These are phyloP conservation scores for Otocyon megalotis DNA, from an alignment of 2,113 vertebrate genomes.

Conservation along the genomic window DNA sequence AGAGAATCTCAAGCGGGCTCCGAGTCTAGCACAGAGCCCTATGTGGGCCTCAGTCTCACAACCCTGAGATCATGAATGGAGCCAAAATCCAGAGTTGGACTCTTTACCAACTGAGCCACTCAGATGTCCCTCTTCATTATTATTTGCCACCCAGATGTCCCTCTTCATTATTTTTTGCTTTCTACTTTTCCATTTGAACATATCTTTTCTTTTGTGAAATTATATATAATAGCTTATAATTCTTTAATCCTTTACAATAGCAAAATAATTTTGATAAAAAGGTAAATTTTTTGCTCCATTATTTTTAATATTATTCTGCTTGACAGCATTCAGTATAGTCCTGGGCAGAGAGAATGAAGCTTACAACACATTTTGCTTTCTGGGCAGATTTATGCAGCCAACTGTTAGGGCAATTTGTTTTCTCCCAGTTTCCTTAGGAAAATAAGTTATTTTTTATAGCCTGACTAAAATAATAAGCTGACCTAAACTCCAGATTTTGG, in stretches of 20 bases:
- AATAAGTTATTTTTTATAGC: neutral
- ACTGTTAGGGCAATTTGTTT: neutral
- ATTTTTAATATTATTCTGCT: neutral
- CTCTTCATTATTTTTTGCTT: neutral
- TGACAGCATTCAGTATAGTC: neutral
- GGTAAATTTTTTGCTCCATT: neutral
- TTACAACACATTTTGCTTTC: neutral
- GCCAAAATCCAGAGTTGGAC: neutral
- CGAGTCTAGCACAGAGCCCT: neutral
- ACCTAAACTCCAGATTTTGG: neutral
- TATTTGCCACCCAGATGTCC: neutral
- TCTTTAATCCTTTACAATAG: neutral
- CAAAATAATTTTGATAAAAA: slow-evolving; percentile 6
- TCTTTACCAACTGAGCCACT: neutral
- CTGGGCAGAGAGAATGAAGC: neutral
- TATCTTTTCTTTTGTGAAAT: neutral
- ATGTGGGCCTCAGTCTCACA: neutral
- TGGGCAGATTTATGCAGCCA: neutral
- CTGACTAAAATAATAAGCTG: neutral
- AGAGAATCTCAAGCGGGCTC: neutral
- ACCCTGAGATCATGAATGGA: neutral
- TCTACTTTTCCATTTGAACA: neutral
- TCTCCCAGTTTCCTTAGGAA: neutral
- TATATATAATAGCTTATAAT: neutral
- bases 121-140: neutral